Evolutionary conservation across 2,797 vertebrate species (phyloP), one percentile per base, ranked within the genome.

Genomic region (Malacoraja senta): DNA sequence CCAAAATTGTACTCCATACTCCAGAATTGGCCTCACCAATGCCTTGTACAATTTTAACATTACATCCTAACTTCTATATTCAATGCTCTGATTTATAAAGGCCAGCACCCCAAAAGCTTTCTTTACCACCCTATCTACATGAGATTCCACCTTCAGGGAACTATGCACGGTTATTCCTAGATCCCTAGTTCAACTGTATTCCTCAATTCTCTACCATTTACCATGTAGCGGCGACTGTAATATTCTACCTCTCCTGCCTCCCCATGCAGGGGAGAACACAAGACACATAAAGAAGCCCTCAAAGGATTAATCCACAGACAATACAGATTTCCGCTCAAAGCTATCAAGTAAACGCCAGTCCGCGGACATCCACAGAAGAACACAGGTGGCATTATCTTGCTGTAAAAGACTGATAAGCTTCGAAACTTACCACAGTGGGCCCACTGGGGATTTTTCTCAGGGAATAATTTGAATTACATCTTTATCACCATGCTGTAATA

Each of bases 391-490:
- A 88, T 88, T 88, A 68, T 68, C 84, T 88, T 88, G 63, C 63
- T 88, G 32, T 24, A 88, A 65, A 63, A 88, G 84, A 68, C 61
- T 65, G 84, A 88, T 88, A 88, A 88, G 65, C 84, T 13, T 68
- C 68, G 21, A 88, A 68, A 35, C 63, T 88, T 88, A 32, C 84
- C 15, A 68, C 61, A 17, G 84, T 24, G 7, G 84, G 24, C 32
- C 61, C 63, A 88, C 35, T 32, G 24, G 84, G 84, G 84, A 88
- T 88, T 68, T 35, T 88, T 68, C 9, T 68, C n/a, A 35, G 35
- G 21, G 61, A 88, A 88, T 68, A 68, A 35, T 88, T 35, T 68
- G n/a, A 88, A 17, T 88, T 88, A 88, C 63, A 88, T 88, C 84
- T 88, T 65, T 63, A 88, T 88, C 65, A 65, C 84, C 32, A 24